A percentile compares a stretch with the other conserved stretches of the same genome.
Conservation (phyloP, 2,888 invertebrate species). For the Ennomos erosarius region DNA sequence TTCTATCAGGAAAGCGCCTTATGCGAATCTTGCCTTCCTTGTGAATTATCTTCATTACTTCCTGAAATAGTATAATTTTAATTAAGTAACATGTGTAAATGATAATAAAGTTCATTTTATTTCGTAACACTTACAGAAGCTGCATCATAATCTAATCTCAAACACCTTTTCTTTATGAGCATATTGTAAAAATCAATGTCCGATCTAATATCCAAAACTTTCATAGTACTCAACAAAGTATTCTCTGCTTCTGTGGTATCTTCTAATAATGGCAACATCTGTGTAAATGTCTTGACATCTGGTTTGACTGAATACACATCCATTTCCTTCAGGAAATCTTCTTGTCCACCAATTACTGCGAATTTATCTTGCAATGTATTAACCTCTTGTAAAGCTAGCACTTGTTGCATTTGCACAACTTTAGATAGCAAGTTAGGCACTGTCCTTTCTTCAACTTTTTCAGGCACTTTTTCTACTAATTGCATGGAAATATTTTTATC, state of each 20-base stretch:
- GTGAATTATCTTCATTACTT: slow-evolving; percentile 84
- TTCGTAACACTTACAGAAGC: slow-evolving; percentile 86
- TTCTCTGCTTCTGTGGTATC: slow-evolving; percentile 88
- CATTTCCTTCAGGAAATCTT: slow-evolving; percentile 92
- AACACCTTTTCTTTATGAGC: slow-evolving; percentile 92
- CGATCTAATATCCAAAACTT: slow-evolving; percentile 84
- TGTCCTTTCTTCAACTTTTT: slow-evolving; percentile 46
- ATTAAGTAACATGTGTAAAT: neutral
- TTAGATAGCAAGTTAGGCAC: slow-evolving; percentile 88
- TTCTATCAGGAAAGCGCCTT: slow-evolving; percentile 64
- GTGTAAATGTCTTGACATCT: slow-evolving; percentile 91
- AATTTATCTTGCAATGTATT: slow-evolving; percentile 87
- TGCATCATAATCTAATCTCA: slow-evolving; percentile 87
- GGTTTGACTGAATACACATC: slow-evolving; percentile 87
- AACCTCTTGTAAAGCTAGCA: slow-evolving; percentile 86
- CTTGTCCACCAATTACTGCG: slow-evolving; percentile 91
- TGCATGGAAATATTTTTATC: slow-evolving; percentile 44
- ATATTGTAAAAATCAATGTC: slow-evolving; percentile 95
- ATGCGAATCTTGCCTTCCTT: slow-evolving; percentile 71
- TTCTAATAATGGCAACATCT: slow-evolving; percentile 90
- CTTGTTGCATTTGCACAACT: slow-evolving; percentile 85
- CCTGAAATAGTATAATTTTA: slow-evolving; percentile 55
- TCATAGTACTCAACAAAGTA: slow-evolving; percentile 87
- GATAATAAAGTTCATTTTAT: neutral
- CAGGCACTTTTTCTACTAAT: slow-evolving; percentile 42